phyloP scores from a whole-genome alignment of 1,140 invertebrate species.

The Drosophila fuyamai region DNA sequence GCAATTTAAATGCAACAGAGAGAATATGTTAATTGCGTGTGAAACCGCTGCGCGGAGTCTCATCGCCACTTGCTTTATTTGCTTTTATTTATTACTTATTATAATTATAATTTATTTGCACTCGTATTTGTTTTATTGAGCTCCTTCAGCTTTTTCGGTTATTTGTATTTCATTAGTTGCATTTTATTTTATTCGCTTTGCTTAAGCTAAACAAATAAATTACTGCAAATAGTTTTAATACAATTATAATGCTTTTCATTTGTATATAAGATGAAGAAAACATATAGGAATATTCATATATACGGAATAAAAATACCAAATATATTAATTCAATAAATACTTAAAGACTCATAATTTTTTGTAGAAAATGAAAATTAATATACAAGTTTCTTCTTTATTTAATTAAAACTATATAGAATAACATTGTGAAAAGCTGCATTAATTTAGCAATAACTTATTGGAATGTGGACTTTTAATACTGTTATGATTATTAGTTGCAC shows the following conservation, averaged over 20 bases:
- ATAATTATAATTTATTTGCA: slow-evolving; percentile 60
- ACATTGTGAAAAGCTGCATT: too few species aligned
- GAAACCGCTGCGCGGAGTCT: slow-evolving; percentile 73
- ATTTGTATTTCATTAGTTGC: slow-evolving; percentile 35
- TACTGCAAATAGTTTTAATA: background rate
- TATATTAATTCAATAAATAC: too few species aligned
- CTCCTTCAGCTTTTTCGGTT: background rate
- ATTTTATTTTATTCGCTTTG: background rate
- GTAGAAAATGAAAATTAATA: too few species aligned
- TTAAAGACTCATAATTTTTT: too few species aligned
- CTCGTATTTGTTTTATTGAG: slow-evolving; percentile 16
- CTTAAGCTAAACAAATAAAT: background rate
- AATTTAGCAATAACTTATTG: too few species aligned
- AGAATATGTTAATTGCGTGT: slow-evolving; percentile 82
- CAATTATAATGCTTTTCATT: background rate
- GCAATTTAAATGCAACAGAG: slow-evolving; percentile 78
- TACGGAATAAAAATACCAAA: too few species aligned
- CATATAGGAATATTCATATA: too few species aligned
- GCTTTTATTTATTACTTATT: slow-evolving; percentile 75
- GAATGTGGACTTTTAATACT: too few species aligned
- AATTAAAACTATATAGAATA: too few species aligned
- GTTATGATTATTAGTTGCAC: background rate
- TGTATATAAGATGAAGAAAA: too few species aligned
- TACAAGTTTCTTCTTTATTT: too few species aligned
- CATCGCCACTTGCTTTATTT: slow-evolving; percentile 60